Percentiles rank a stretch among this genome's conserved stretches.
Conservation (phyloP, 2,797 vertebrate species). For the Florisuga fusca region DNA sequence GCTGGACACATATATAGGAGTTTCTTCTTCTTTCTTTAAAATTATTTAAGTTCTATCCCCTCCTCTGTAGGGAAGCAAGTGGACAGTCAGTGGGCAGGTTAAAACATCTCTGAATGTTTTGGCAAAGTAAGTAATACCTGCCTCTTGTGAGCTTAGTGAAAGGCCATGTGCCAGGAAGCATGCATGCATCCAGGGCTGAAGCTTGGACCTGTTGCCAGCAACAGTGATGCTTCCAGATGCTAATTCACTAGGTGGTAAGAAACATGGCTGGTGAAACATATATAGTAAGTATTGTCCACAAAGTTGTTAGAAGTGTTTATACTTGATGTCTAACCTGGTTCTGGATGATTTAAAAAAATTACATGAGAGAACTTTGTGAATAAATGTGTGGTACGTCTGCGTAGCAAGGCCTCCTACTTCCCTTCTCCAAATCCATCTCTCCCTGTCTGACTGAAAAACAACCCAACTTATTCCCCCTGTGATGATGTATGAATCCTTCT, state of each 20-base stretch:
- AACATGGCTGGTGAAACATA: not conserved
- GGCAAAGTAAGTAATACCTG: not conserved
- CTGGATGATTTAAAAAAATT: not conserved
- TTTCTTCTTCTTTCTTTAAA: not conserved
- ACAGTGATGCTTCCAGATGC: not conserved
- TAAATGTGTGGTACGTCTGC: not conserved
- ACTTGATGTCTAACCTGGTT: fast-evolving
- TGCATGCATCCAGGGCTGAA: not conserved
- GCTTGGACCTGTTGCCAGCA: not conserved
- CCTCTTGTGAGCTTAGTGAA: not conserved
- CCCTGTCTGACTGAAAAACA: not conserved
- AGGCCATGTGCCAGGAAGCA: not conserved
- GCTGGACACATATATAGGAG: fast-evolving
- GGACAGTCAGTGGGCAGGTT: not conserved
- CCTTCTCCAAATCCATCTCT: not conserved
- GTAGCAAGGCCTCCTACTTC: not conserved
- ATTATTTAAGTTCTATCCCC: not conserved
- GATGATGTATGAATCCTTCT: no score
- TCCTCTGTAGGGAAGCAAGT: not conserved
- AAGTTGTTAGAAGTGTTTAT: not conserved
- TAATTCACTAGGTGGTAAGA: not conserved
- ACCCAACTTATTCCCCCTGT: not conserved
- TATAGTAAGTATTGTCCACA: not conserved
- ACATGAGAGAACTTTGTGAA: not conserved
- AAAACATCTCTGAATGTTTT: not conserved